Base-by-base conservation (phyloP, 2,888 invertebrate species). In the Parnassius mnemosyne region DNA sequence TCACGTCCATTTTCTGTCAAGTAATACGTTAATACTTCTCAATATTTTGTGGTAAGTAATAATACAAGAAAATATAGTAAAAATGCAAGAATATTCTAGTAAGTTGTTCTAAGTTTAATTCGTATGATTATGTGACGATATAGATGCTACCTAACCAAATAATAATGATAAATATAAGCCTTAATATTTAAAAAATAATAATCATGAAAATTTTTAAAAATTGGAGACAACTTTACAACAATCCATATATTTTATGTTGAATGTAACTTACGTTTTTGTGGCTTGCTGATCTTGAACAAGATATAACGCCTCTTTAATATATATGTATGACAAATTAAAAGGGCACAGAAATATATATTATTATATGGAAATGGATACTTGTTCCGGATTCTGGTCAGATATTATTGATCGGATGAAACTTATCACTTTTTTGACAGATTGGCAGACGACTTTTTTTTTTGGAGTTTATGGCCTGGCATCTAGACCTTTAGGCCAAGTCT, bases 401-500 rank as follows among this genome's bases (percentile, higher is more conserved):
- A 59, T 2, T 60, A 69, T 70, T 73, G 71, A 72, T 70, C 69
- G 65, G 43, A 61, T 44, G 20, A 25, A 68, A 66, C 65, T 69
- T 47, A 49, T 42, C 49, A 53, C 3, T 25, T 25, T 3, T 25
- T 25, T 25, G 25, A 25, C 25, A 25, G 25, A 3, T 25, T 25
- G 25, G n/a, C n/a, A n/a, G n/a, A n/a, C n/a, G n/a, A n/a, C n/a
- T n/a, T n/a, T n/a, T n/a, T n/a, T n/a, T n/a, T n/a, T n/a, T n/a
- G n/a, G n/a, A n/a, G n/a, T n/a, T n/a, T n/a, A n/a, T n/a, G n/a
- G n/a, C n/a, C n/a, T n/a, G n/a, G n/a, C n/a, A n/a, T n/a, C n/a
- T n/a, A n/a, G n/a, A n/a, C n/a, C n/a, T n/a, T n/a, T n/a, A n/a
- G n/a, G n/a, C n/a, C n/a, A n/a, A n/a, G n/a, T n/a, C n/a, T n/a